Percentiles rank a stretch among this genome's conserved stretches.
These are phyloP conservation scores for Neoseiulus cucumeris DNA, from an alignment of 1,140 invertebrate species.

Conservation along the genomic window DNA sequence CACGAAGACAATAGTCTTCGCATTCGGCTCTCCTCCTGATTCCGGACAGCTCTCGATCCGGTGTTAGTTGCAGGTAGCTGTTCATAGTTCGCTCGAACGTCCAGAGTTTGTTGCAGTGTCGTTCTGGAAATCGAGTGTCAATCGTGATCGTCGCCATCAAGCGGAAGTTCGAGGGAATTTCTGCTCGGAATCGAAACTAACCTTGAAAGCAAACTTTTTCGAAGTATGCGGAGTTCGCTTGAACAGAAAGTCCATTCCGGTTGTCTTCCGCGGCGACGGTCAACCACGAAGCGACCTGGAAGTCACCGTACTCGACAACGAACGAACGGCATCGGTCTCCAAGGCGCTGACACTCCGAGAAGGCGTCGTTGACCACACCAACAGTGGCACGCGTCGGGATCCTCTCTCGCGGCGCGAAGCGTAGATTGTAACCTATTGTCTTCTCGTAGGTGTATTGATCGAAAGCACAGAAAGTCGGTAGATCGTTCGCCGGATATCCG, in stretches of 20 bases:
- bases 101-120: constrained; percentile 31
- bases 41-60: constrained; percentile 26
- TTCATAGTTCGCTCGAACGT: constrained; percentile 32
- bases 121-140: constrained; percentile 21
- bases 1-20: constrained; percentile 29
- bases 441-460: constrained; percentile 29
- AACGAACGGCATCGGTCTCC: constrained; percentile 29
- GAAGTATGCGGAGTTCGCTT: constrained; percentile 30
- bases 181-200: constrained; percentile 15
- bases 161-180: background rate
- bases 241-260: constrained; percentile 24
- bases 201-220: constrained; percentile 33
- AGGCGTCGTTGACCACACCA: constrained; percentile 30
- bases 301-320: constrained; percentile 27
- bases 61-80: constrained; percentile 27
- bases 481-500: constrained; percentile 5
- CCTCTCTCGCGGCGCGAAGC: constrained; percentile 22
- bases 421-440: constrained; percentile 25
- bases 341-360: constrained; percentile 29
- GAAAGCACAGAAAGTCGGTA: constrained; percentile 15
- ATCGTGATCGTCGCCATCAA: background rate
- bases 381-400: constrained; percentile 25
- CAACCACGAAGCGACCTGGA: constrained; percentile 29
- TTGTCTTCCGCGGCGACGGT: constrained; percentile 27
- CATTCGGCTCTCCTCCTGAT: constrained; percentile 28